Base-by-base conservation (phyloP, 2,113 vertebrate species). In the Sinocyclocheilus maitianheensis region DNA sequence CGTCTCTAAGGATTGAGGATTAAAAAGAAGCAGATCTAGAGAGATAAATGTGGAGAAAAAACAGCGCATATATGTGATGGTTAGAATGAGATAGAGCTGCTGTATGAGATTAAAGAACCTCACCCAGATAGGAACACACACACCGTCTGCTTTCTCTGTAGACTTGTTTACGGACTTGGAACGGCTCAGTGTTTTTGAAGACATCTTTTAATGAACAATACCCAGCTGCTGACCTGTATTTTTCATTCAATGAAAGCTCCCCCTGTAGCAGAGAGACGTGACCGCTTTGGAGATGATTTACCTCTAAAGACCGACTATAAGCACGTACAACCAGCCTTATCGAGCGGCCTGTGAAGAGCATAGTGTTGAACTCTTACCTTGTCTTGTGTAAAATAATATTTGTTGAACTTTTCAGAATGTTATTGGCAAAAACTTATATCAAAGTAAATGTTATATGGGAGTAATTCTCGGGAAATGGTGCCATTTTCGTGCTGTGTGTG, bases 271-370 rank as follows among this genome's bases (percentile, higher is more conserved):
- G 69, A 72, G 69, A 48, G 72, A 75, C 43, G 72, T 48, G 72
- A 75, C 12, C 43, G 37, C 3, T 75, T 75, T 75, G 72, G 22
- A 75, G 72, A 75, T 75, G n/a, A 48, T 75, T 75, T 75, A 24
- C 22, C 40, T 75, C 43, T n/a, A 24, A 46, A 75, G 10, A 74
- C 40, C 11, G 34, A 74, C 20, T 74, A 2, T 55, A 22, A 74
- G 37, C 71, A 75, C 5, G 72, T 24, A 48, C 12, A 75, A 8
- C 13, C 43, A 75, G 10, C 11, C 12, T 72, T 20, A 72, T 22
- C 18, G 3, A 22, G 18, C 34, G 18, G 34, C 7, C 37, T 13
- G 22, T 75, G 43, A 46, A 75, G 43, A 48, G 72, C 12, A 5
- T 22, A 43, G 20, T 72, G 18, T 2, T 72, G 34, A 40, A 72